Percentiles rank a stretch among this genome's conserved stretches.
Evolutionary conservation across 2,888 invertebrate species (phyloP).

Genomic region (Brachyopa scutellaris): DNA sequence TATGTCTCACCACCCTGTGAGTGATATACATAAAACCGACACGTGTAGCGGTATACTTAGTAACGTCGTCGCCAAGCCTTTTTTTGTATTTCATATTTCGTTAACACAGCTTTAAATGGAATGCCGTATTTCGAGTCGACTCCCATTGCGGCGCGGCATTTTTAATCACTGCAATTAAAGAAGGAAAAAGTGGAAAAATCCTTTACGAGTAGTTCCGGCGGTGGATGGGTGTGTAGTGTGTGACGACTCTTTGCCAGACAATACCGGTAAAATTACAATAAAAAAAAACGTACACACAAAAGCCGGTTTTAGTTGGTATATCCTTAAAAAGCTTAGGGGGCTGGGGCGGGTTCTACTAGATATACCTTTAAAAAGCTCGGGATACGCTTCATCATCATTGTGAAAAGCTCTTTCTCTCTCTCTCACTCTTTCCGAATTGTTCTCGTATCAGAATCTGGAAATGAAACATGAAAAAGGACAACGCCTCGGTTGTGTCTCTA

Average conservation of each 20-base stretch:
- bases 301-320: too few relatives aligned
- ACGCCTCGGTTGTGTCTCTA: constrained; percentile 70
- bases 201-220: too few relatives aligned
- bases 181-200: neutral
- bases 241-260: constrained; percentile 33
- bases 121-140: constrained; percentile 1
- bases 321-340: too few relatives aligned
- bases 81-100: constrained; percentile 12
- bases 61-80: constrained; percentile 49
- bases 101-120: neutral
- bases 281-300: constrained; percentile 2
- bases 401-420: constrained; percentile 22
- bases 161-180: constrained; percentile 70
- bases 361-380: too few relatives aligned
- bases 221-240: neutral
- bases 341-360: too few relatives aligned
- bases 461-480: constrained; percentile 69
- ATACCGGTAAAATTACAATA: constrained; percentile 56
- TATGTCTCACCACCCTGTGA: constrained; percentile 38
- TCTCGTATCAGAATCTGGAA: constrained; percentile 26
- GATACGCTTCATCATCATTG: too few relatives aligned
- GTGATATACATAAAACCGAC: constrained; percentile 57
- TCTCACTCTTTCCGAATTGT: constrained; percentile 28
- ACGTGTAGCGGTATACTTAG: constrained; percentile 59
- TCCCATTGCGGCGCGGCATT: constrained; percentile 57